Base-by-base conservation (phyloP, 2,888 invertebrate species). In the Thymelicus sylvestris region DNA sequence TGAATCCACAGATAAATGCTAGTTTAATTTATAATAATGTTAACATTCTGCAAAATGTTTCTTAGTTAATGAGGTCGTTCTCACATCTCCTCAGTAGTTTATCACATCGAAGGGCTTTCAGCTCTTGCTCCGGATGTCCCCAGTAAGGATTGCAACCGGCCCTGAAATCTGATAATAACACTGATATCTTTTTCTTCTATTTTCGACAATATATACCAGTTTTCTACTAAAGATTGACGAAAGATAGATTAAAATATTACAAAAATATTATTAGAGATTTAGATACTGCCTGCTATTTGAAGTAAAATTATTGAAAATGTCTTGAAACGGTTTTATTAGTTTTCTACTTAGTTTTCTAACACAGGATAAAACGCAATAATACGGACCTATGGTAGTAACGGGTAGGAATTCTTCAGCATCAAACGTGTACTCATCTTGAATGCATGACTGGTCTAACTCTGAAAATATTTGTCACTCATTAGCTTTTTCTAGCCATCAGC, bases 111-210 rank as follows among this genome's bases (percentile, higher is more conserved):
- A 93, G 74, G 1, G 92, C 88, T 74, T 86, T 84, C 12, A 80
- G 73, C 75, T 93, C 92, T 73, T 93, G 93, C 7, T 93, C 88
- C 0, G 91, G 91, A 52, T 93, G 93, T 5, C 92, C 93, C 90
- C 86, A 88, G 75, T 93, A 93, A 0, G 91, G 91, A 73, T 93
- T 93, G 77, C 93, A 93, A 55, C 93, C 93, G 0, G 92, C 93
- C 74, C 93, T 84, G 80, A 93, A 92, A 86, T 93, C 93, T 93
- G 64, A n/a, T 44, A 57, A 57, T 4, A 60, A 7, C 10, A 66
- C 7, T 13, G 39, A 39, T 39, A 13, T 1, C n/a, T n/a, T 19
- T 19, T 19, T 2, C 19, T 19, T 19, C 19, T 19, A 2, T 19
- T 19, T 19, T 19, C 19, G 19, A 19, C 19, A 19, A 19, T 19